phyloP scores from a whole-genome alignment of 2,113 vertebrate species.

The Pavo muticus region DNA sequence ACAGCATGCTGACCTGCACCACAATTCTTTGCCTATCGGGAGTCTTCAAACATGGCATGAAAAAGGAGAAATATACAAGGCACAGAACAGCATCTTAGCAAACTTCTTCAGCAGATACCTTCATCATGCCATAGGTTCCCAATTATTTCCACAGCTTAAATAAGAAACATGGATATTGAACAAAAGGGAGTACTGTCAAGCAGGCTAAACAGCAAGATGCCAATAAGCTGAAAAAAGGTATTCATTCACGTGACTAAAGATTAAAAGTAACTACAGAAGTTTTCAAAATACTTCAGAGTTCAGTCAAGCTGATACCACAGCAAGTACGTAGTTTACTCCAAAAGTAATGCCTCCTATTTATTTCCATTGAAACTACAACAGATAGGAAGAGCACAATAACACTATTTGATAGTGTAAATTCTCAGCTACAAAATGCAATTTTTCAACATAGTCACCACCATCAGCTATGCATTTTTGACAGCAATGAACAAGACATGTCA shows the following conservation, averaged over 20 bases:
- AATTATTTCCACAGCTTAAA: not conserved
- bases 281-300: not conserved
- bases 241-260: not conserved
- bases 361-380: too few relatives aligned
- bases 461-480: too few relatives aligned
- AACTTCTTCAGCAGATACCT: not conserved
- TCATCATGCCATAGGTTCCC: not conserved
- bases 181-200: not conserved
- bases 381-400: too few relatives aligned
- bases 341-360: too few relatives aligned
- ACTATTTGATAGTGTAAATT: too few relatives aligned
- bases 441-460: too few relatives aligned
- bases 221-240: not conserved
- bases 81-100: not conserved
- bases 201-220: not conserved
- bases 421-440: too few relatives aligned
- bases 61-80: not conserved
- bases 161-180: not conserved
- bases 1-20: not conserved
- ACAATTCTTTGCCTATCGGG: not conserved
- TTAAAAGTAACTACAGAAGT: not conserved
- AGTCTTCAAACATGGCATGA: not conserved
- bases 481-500: too few relatives aligned
- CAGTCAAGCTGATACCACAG: not conserved
- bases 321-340: not conserved